These are phyloP conservation scores for Stegostoma tigrinum DNA, from an alignment of 2,113 vertebrate genomes.

Conservation along the genomic window DNA sequence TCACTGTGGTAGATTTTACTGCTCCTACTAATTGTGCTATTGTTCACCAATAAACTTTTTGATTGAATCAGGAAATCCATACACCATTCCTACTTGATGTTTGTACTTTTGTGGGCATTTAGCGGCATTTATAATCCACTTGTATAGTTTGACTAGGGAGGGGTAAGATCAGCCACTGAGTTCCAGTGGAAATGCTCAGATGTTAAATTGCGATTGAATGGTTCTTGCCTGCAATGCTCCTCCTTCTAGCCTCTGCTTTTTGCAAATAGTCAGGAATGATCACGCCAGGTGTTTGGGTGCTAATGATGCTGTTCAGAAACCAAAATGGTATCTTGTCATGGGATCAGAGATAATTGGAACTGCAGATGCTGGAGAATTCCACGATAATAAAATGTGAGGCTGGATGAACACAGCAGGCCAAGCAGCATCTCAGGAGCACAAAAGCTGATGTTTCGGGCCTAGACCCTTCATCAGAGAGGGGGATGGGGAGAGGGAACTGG, in stretches of 20 bases:
- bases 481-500: no score
- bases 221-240: background rate
- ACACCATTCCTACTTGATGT: background rate
- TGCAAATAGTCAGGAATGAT: no score
- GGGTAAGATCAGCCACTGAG: background rate
- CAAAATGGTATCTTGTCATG: background rate
- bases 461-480: no score
- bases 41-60: background rate
- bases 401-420: no score
- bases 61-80: background rate
- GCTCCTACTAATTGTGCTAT: background rate
- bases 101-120: background rate
- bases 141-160: background rate
- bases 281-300: no score
- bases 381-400: no score
- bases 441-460: no score
- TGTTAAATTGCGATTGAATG: background rate
- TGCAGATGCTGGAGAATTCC: no score
- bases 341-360: no score
- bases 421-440: no score
- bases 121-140: background rate
- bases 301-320: no score
- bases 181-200: background rate
- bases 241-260: background rate
- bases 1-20: background rate